Percentiles rank a stretch among this genome's conserved stretches.
phyloP scores from a whole-genome alignment of 2,888 invertebrate genomes.

The Chrysolina haemoptera region DNA sequence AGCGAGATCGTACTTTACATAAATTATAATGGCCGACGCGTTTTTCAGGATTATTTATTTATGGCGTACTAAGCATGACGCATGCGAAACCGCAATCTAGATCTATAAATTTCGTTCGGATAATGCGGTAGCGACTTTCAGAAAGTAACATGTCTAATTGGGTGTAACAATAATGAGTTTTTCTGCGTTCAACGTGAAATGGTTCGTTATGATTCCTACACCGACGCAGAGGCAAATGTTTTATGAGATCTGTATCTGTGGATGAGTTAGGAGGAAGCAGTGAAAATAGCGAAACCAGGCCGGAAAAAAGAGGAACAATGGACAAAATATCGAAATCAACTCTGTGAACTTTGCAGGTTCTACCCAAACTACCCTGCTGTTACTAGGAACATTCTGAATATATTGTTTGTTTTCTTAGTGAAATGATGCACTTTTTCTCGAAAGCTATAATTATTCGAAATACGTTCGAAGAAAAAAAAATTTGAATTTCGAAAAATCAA shows the following conservation, averaged over 20 bases:
- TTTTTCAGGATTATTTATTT: slow-evolving; percentile 33
- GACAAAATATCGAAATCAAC: no score
- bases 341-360: no score
- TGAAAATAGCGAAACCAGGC: background rate
- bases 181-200: slow-evolving; percentile 7
- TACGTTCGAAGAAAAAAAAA: no score
- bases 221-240: background rate
- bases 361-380: no score
- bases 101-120: slow-evolving; percentile 33
- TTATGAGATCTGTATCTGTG: slow-evolving; percentile 7
- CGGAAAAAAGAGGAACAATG: no score
- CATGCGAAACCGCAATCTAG: slow-evolving; percentile 37
- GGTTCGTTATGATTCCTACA: slow-evolving; percentile 10
- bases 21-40: slow-evolving; percentile 30
- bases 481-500: no score
- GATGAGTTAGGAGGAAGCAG: background rate
- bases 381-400: no score
- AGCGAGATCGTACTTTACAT: slow-evolving; percentile 29
- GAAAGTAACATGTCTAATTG: background rate
- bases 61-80: slow-evolving; percentile 16
- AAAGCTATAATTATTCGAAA: no score
- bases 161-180: slow-evolving; percentile 19
- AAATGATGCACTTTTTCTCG: no score
- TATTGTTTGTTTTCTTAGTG: no score
- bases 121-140: slow-evolving; percentile 15